Conservation (phyloP, 2,888 invertebrate genomes). For the Autographa pulchrina region DNA sequence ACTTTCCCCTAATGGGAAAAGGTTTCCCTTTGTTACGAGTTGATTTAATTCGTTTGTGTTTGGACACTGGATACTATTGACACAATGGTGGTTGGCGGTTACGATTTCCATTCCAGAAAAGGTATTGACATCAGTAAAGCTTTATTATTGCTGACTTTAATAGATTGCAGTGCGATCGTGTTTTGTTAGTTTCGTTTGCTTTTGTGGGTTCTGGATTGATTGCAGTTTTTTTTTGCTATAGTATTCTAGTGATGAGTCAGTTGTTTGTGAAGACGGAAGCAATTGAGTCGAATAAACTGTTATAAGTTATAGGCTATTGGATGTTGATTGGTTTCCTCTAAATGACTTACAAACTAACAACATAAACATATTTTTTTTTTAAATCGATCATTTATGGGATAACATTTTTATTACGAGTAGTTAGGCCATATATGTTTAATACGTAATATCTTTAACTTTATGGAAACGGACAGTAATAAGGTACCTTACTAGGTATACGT, state of each 20-base stretch:
- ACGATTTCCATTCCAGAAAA: conserved; percentile 50
- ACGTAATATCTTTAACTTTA: too few relatives aligned
- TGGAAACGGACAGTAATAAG: too few relatives aligned
- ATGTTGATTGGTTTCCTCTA: too few relatives aligned
- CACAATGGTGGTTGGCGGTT: conserved; percentile 62
- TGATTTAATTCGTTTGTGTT: conserved; percentile 80
- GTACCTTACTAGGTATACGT: too few relatives aligned
- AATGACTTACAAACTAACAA: too few relatives aligned
- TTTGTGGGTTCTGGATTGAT: conserved; percentile 9
- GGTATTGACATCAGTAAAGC: conserved; percentile 48
- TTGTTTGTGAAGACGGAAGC: neutral
- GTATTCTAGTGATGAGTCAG: conserved; percentile 13
- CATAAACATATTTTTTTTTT: too few relatives aligned
- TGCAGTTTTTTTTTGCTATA: conserved; percentile 17
- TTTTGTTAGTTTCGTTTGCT: conserved; percentile 29
- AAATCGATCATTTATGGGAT: too few relatives aligned
- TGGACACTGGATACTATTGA: conserved; percentile 74
- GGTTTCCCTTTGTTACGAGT: conserved; percentile 78
- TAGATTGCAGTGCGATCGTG: conserved; percentile 24
- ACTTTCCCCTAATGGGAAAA: conserved; percentile 83
- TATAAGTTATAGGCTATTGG: too few relatives aligned
- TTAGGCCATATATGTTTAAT: too few relatives aligned
- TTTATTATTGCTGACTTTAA: conserved; percentile 44
- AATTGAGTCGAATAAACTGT: neutral
- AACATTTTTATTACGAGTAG: too few relatives aligned